Percentiles rank a stretch among this genome's conserved stretches.
Conservation (phyloP, 53 echinoderm and acorn worm genomes). For the Crossaster papposus region DNA sequence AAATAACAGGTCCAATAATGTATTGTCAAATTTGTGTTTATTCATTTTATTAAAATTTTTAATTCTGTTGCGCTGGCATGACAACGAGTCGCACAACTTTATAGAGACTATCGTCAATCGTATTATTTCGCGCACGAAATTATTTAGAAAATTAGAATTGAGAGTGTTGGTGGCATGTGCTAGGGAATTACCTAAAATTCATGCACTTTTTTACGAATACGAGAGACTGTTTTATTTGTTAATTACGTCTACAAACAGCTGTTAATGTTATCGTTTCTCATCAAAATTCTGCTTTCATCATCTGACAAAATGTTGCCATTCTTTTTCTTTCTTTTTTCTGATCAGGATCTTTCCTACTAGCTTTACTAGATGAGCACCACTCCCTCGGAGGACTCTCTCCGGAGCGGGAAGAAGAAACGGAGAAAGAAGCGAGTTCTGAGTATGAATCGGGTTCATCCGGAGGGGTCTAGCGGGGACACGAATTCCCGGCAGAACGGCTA, state of each 20-base stretch:
- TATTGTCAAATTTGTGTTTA: background rate
- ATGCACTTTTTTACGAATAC: too few species aligned
- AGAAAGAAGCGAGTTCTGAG: conserved; percentile 7
- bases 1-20: background rate
- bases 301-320: background rate
- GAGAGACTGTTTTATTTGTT: too few species aligned
- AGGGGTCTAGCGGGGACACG: conserved; percentile 32
- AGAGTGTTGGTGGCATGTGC: too few species aligned
- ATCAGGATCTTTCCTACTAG: too few species aligned
- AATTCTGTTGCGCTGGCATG: background rate
- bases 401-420: conserved; percentile 42
- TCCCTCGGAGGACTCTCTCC: conserved; percentile 2
- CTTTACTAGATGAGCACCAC: conserved; percentile 25
- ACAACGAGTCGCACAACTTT: too few species aligned
- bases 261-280: too few species aligned
- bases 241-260: too few species aligned
- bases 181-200: too few species aligned
- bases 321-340: too few species aligned
- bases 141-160: too few species aligned
- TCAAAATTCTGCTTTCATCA: background rate
- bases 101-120: too few species aligned
- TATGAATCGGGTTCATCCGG: conserved; percentile 45
- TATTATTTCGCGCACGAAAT: too few species aligned
- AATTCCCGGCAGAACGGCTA: conserved; percentile 6
- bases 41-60: background rate